phyloP scores from a whole-genome alignment of 2,888 invertebrate species.

The Rhopalosiphum nymphaeae region DNA sequence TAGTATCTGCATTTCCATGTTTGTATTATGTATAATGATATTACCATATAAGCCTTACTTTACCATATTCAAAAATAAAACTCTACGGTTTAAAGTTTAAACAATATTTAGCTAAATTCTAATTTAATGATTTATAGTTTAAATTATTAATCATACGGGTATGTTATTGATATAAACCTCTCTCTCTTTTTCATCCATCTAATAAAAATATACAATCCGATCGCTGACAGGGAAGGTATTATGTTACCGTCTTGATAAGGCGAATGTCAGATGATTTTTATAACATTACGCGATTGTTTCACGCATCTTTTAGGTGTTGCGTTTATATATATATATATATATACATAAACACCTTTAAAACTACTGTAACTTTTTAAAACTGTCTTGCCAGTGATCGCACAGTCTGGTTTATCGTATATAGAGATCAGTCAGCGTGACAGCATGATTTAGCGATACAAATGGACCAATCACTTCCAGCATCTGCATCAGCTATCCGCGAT shows the following conservation, averaged over 20 bases:
- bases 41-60: not conserved
- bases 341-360: not conserved
- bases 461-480: not conserved
- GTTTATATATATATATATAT: not conserved
- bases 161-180: not conserved
- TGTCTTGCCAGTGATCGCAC: not conserved
- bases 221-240: not conserved
- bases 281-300: not conserved
- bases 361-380: not conserved
- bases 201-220: not conserved
- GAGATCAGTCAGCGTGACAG: not conserved
- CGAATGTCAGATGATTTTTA: not conserved
- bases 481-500: not conserved
- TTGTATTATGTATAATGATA: not conserved
- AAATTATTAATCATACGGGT: not conserved
- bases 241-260: not conserved
- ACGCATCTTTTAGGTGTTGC: not conserved
- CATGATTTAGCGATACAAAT: not conserved
- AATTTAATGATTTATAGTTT: not conserved
- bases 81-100: no score
- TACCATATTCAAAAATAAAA: not conserved
- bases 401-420: not conserved
- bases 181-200: not conserved
- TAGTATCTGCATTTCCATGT: not conserved
- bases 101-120: not conserved